Percentiles rank a stretch among this genome's conserved stretches.
Conservation (phyloP, 2,797 vertebrate genomes). For the Onychomys arenicola region DNA sequence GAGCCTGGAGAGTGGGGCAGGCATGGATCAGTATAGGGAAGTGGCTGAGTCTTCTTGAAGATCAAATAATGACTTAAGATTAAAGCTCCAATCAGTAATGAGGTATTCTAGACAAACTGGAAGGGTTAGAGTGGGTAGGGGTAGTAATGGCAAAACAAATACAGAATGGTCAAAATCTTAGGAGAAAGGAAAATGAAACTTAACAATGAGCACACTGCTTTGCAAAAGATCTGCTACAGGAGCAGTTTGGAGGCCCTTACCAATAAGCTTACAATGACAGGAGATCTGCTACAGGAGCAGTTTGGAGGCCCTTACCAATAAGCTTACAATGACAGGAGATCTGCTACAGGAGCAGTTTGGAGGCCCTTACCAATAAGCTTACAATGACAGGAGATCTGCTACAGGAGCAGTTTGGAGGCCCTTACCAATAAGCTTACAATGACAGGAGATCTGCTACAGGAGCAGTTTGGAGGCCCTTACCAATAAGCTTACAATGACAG, state of each 20-base stretch:
- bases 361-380: not conserved
- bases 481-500: not conserved
- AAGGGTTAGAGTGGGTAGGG: not conserved
- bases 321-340: too few relatives aligned
- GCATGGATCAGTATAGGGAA: not conserved
- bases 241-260: not conserved
- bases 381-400: too few relatives aligned
- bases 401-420: too few relatives aligned
- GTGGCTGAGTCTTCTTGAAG: not conserved
- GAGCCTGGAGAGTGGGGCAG: not conserved
- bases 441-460: too few relatives aligned
- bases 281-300: not conserved
- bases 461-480: not conserved
- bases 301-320: not conserved
- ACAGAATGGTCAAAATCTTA: not conserved
- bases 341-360: not conserved
- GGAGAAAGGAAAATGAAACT: not conserved
- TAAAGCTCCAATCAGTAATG: not conserved
- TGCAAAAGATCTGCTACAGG: not conserved
- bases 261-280: not conserved
- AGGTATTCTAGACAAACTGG: constrained; percentile 10
- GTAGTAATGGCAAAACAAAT: not conserved
- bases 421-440: not conserved
- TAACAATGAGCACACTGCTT: not conserved
- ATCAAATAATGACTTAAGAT: not conserved